These are phyloP conservation scores for Menidia menidia DNA, from an alignment of 2,797 vertebrate genomes.

Conservation along the genomic window DNA sequence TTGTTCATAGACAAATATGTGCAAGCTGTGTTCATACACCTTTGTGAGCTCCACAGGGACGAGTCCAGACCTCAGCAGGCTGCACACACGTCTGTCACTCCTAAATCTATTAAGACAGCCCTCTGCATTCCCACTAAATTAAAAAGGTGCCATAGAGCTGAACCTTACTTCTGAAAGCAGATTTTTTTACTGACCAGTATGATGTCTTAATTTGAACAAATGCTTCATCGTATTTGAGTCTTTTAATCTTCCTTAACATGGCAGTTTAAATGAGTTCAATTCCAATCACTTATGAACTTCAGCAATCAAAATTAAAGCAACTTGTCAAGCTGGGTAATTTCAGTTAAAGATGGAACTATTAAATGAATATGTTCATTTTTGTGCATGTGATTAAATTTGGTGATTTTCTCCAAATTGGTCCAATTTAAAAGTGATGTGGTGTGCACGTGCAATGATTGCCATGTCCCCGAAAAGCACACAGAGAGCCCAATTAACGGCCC, in stretches of 20 bases:
- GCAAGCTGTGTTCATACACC: constrained; percentile 28
- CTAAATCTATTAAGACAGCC: constrained; percentile 30
- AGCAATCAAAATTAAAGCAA: too few relatives aligned
- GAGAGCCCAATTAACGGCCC: constrained; percentile 14
- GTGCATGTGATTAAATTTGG: too few relatives aligned
- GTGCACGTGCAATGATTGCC: constrained; percentile 4
- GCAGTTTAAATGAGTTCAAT: too few relatives aligned
- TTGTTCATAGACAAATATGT: constrained; percentile 30
- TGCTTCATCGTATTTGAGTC: not conserved
- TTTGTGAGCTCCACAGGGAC: constrained; percentile 27
- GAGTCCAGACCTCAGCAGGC: constrained; percentile 23
- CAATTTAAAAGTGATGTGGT: not conserved
- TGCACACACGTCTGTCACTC: constrained; percentile 23
- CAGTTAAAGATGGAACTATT: too few relatives aligned
- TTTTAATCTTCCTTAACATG: not conserved
- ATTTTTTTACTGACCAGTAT: constrained; percentile 22
- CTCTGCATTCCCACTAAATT: constrained; percentile 43
- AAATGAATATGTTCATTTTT: too few relatives aligned
- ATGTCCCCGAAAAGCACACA: constrained; percentile 3
- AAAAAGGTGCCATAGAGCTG: constrained; percentile 43
- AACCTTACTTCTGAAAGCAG: constrained; percentile 12
- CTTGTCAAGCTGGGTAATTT: too few relatives aligned
- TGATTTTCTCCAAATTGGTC: too few relatives aligned
- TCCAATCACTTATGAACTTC: too few relatives aligned
- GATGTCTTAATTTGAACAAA: not conserved